A percentile compares a stretch with the other conserved stretches of the same genome.
Conservation (phyloP, 2,888 invertebrate species). For the Dioctria rufipes region DNA sequence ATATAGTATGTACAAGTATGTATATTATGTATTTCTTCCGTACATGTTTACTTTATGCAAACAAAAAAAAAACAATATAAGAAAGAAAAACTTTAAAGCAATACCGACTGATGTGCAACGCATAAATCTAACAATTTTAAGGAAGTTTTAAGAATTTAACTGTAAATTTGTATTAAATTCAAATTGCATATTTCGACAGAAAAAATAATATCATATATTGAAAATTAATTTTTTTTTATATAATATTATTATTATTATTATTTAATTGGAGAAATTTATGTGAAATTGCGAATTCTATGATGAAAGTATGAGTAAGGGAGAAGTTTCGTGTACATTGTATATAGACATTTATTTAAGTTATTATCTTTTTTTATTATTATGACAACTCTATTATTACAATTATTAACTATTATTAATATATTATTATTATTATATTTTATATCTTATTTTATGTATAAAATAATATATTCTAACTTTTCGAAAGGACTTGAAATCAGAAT, state of each 20-base stretch:
- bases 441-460: not conserved
- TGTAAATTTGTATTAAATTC: slow-evolving; percentile 18
- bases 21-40: not conserved
- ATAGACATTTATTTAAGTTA: slow-evolving; percentile 46
- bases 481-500: not conserved
- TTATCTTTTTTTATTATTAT: slow-evolving; percentile 44
- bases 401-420: slow-evolving; percentile 44
- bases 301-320: not conserved
- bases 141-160: slow-evolving; percentile 7
- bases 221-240: not conserved
- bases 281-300: slow-evolving; percentile 16
- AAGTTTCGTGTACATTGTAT: slow-evolving; percentile 51
- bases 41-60: slow-evolving; percentile 14
- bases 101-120: slow-evolving; percentile 51
- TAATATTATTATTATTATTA: slow-evolving; percentile 1
- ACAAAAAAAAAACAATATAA: no score
- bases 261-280: slow-evolving; percentile 2
- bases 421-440: slow-evolving; percentile 31
- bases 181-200: slow-evolving; percentile 28
- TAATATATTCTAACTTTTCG: slow-evolving; percentile 1
- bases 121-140: slow-evolving; percentile 33
- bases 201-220: slow-evolving; percentile 25
- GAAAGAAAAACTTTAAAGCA: slow-evolving; percentile 3
- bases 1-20: no score
- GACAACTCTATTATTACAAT: slow-evolving; percentile 49